Evolutionary conservation across 2,113 vertebrate species (phyloP).

Genomic region (Origma solitaria): DNA sequence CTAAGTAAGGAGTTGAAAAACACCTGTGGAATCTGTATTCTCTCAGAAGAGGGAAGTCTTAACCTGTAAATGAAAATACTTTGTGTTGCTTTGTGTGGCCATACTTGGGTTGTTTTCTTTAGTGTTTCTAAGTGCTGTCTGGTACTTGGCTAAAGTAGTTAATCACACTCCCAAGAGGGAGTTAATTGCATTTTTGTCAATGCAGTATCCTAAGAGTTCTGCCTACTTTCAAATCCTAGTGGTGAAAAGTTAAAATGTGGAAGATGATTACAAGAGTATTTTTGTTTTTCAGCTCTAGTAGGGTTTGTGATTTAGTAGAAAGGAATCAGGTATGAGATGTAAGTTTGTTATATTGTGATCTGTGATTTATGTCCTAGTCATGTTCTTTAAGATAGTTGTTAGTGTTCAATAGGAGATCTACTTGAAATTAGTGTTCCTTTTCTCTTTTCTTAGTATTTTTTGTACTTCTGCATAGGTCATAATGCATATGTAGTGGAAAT

Average conservation of each 20-base stretch:
- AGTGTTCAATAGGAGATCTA: neutral
- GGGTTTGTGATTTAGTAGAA: neutral
- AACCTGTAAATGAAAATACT: neutral
- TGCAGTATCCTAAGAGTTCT: neutral
- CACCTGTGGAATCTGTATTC: neutral
- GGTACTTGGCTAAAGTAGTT: neutral
- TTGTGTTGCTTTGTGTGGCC: neutral
- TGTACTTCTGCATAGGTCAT: neutral
- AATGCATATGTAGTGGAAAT: neutral
- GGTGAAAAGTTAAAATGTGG: neutral
- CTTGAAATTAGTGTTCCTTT: neutral
- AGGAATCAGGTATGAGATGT: neutral
- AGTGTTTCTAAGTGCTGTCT: neutral
- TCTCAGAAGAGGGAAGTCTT: neutral
- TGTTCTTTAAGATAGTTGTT: neutral
- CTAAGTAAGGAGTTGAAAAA: neutral
- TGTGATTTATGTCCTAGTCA: neutral
- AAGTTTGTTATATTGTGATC: neutral
- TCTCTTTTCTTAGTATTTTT: neutral
- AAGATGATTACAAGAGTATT: neutral
- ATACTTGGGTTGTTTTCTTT: neutral
- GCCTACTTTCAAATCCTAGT: neutral
- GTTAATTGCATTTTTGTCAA: neutral
- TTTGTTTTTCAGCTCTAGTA: neutral
- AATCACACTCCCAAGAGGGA: rapidly evolving